These are phyloP conservation scores for Parnassius apollo DNA, from an alignment of 2,888 invertebrate species.

Conservation along the genomic window DNA sequence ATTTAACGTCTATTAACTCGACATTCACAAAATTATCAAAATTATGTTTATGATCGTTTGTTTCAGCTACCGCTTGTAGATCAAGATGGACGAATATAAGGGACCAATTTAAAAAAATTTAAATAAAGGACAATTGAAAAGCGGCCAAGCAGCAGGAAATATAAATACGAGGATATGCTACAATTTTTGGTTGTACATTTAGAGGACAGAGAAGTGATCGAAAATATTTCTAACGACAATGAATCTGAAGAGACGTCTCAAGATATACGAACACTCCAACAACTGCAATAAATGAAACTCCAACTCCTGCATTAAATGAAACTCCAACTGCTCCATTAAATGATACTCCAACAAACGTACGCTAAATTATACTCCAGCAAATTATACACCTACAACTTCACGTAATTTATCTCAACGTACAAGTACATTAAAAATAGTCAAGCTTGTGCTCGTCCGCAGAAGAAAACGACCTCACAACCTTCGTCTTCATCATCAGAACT, in stretches of 20 bases:
- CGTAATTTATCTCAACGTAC: no score
- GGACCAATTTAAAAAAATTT: constrained; percentile 1
- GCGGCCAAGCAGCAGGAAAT: background rate
- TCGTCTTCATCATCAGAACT: background rate
- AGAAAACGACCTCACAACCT: no score
- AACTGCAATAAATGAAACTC: constrained; percentile 2
- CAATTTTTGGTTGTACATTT: constrained; percentile 1
- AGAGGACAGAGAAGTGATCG: constrained; percentile 2
- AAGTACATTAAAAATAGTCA: no score
- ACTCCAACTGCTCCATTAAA: no score
- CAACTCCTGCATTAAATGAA: no score
- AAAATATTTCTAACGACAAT: constrained; percentile 1
- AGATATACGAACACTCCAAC: constrained; percentile 2
- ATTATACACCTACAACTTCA: no score
- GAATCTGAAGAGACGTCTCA: constrained; percentile 2
- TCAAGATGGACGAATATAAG: background rate
- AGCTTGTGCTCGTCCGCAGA: no score
- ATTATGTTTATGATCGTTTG: constrained; percentile 1
- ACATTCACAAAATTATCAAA: background rate
- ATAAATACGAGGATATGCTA: constrained; percentile 1
- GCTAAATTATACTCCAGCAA: background rate
- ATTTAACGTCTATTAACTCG: background rate
- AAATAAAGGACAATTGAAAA: background rate
- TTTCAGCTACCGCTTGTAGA: constrained; percentile 1
- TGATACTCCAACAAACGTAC: background rate